Evolutionary conservation across 2,888 invertebrate species (phyloP).

Genomic region (Calameuta pallipes): DNA sequence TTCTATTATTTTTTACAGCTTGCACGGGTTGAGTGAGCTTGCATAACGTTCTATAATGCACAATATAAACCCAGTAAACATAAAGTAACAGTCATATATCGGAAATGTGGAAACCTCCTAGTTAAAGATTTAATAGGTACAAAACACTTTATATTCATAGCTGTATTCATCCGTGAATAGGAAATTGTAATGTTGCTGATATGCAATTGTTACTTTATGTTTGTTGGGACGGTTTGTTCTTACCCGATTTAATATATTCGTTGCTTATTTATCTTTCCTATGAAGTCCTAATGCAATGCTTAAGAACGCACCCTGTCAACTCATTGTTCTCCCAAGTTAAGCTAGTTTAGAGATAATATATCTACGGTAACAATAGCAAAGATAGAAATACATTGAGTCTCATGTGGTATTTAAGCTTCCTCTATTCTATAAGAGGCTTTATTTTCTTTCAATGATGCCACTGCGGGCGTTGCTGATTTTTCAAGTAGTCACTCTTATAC

Average conservation of each 20-base stretch:
- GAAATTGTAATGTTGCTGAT: too few species aligned
- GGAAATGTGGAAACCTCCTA: too few species aligned
- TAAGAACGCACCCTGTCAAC: not conserved
- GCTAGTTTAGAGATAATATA: not conserved
- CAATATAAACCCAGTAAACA: too few species aligned
- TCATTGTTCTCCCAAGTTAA: not conserved
- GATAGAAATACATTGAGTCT: not conserved
- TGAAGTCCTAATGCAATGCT: too few species aligned
- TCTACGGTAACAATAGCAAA: not conserved
- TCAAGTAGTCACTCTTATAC: not conserved
- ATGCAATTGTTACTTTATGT: too few species aligned
- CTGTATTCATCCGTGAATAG: too few species aligned
- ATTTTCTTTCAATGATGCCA: not conserved
- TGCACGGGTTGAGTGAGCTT: not conserved
- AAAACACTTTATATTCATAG: too few species aligned
- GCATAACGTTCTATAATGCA: not conserved
- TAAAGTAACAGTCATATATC: too few species aligned
- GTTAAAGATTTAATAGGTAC: too few species aligned
- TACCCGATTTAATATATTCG: not conserved
- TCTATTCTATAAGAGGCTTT: not conserved
- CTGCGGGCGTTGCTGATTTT: not conserved
- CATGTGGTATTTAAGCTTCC: not conserved
- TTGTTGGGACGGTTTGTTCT: too few species aligned
- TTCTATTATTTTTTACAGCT: not conserved
- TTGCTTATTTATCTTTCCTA: not conserved